Percentiles rank a stretch among this genome's conserved stretches.
phyloP scores from a whole-genome alignment of 2,888 invertebrate genomes.

The Lomographa bimaculata region DNA sequence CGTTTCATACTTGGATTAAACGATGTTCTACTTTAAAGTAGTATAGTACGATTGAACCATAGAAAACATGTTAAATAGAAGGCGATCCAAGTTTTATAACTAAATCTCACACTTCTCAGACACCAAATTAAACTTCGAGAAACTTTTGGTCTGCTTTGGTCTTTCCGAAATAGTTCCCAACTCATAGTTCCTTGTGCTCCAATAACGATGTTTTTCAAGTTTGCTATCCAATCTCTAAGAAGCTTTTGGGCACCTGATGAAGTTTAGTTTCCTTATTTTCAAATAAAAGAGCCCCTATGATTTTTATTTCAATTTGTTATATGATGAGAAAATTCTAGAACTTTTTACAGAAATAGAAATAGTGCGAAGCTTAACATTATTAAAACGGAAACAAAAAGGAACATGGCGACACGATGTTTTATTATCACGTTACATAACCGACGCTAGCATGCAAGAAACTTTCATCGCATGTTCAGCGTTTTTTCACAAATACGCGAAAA shows the following conservation, averaged over 20 bases:
- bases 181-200: constrained; percentile 27
- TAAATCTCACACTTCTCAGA: constrained; percentile 22
- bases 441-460: constrained; percentile 18
- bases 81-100: constrained; percentile 11
- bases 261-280: not conserved
- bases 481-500: constrained; percentile 24
- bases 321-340: not conserved
- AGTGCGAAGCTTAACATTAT: constrained; percentile 4
- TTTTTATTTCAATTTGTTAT: not conserved
- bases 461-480: constrained; percentile 22
- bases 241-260: constrained; percentile 17
- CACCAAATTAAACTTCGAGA: constrained; percentile 28
- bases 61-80: too few species aligned
- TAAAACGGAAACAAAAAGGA: constrained; percentile 5
- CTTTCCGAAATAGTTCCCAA: constrained; percentile 29
- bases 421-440: constrained; percentile 23
- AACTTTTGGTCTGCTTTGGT: constrained; percentile 27
- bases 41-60: too few species aligned
- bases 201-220: constrained; percentile 24
- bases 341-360: not conserved
- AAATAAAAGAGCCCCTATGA: not conserved
- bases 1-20: too few species aligned
- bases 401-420: constrained; percentile 18
- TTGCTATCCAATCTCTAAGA: constrained; percentile 17
- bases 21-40: too few species aligned